phyloP scores from a whole-genome alignment of 2,888 invertebrate species.

The Netelia virgata region DNA sequence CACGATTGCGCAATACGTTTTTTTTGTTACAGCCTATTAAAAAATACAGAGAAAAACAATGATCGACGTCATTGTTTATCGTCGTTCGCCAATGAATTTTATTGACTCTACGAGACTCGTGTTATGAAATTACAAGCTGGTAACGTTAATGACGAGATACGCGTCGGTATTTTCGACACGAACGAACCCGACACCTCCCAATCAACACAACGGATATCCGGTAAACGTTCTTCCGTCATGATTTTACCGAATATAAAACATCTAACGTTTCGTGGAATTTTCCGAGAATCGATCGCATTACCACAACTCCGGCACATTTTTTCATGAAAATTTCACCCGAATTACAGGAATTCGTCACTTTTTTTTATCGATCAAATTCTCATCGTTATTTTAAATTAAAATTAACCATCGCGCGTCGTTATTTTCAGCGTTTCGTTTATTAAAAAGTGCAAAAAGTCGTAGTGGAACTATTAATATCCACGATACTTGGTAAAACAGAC shows the following conservation, averaged over 20 bases:
- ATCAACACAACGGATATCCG: slow-evolving; percentile 77
- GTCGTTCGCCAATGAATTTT: neutral
- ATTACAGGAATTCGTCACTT: too few relatives aligned
- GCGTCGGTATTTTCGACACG: slow-evolving; percentile 2
- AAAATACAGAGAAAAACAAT: neutral
- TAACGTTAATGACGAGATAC: neutral
- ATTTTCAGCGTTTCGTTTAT: neutral
- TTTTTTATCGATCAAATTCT: neutral
- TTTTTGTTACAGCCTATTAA: neutral
- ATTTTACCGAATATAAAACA: slow-evolving; percentile 29
- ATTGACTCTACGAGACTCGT: neutral
- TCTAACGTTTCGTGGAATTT: slow-evolving; percentile 28
- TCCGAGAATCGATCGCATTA: slow-evolving; percentile 45
- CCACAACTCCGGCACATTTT: neutral
- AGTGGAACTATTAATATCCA: slow-evolving; percentile 64
- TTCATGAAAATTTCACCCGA: neutral
- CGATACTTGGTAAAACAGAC: slow-evolving; percentile 42
- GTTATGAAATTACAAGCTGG: neutral
- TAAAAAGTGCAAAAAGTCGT: slow-evolving; percentile 14
- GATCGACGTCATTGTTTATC: neutral
- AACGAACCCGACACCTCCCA: slow-evolving; percentile 20
- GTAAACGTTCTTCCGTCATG: slow-evolving; percentile 63
- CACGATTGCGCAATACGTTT: neutral
- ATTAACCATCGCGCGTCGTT: neutral
- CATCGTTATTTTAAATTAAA: neutral